Conservation (phyloP, 2,888 invertebrate species). For the Syrphus vitripennis region DNA sequence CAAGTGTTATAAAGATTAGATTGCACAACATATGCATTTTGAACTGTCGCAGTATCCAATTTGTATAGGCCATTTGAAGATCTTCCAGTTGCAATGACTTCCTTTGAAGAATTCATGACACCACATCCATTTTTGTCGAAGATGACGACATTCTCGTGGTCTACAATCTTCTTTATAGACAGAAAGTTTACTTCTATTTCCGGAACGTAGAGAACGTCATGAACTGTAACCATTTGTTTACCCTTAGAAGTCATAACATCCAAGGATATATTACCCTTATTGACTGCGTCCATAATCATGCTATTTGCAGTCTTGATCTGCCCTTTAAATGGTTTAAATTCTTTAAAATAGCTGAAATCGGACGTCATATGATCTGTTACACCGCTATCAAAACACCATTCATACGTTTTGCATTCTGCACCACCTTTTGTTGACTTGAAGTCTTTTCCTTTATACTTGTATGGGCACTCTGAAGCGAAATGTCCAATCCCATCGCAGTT, state of each 20-base stretch:
- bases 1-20: neutral
- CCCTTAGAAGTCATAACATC: neutral
- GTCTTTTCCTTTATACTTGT: neutral
- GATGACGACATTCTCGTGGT: neutral
- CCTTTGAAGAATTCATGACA: neutral
- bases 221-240: neutral
- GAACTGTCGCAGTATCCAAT: neutral
- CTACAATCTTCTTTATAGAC: neutral
- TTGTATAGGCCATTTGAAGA: neutral
- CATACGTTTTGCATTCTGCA: neutral
- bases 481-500: neutral
- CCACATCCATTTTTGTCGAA: neutral
- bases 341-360: no score
- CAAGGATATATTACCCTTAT: neutral
- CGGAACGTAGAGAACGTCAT: conserved; percentile 4
- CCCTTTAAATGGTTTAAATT: neutral
- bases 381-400: neutral
- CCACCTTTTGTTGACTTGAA: neutral
- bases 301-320: neutral
- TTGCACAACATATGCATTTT: neutral
- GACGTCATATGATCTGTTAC: no score
- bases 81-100: neutral
- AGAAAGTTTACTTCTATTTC: conserved; percentile 2
- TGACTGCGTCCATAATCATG: neutral
- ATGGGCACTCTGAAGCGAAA: conserved; percentile 11